These are phyloP conservation scores for Calosoma granatense DNA, from an alignment of 1,140 invertebrate species.

Conservation along the genomic window DNA sequence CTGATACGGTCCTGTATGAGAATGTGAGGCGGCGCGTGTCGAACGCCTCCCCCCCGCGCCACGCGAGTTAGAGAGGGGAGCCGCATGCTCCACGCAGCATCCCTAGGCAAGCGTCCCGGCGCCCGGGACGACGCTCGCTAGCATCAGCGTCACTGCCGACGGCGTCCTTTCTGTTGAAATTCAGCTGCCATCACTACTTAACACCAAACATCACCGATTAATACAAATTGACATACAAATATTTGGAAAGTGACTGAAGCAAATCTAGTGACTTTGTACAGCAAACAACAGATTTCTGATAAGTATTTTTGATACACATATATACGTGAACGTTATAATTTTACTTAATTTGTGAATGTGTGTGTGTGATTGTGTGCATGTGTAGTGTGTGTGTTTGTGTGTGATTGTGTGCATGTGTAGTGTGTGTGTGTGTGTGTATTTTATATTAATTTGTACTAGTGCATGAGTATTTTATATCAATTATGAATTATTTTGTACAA, in stretches of 20 bases:
- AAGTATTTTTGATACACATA: not conserved
- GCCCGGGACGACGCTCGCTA: slow-evolving; percentile 5
- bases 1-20: not conserved
- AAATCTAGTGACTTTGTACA: no score
- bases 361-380: not conserved
- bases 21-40: not conserved
- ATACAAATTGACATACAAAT: no score
- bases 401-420: no score
- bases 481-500: no score
- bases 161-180: not conserved
- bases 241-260: not conserved
- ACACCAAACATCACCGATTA: no score
- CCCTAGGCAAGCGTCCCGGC: not conserved
- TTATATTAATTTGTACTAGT: no score
- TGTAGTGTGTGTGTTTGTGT: not conserved
- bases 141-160: not conserved
- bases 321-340: not conserved
- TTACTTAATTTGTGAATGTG: not conserved
- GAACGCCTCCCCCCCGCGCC: not conserved
- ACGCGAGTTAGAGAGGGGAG: not conserved
- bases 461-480: no score
- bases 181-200: not conserved
- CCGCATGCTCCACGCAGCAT: not conserved
- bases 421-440: no score
- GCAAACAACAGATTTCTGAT: not conserved